Evolutionary conservation across 2,113 vertebrate genomes (phyloP), one percentile per base, ranked within the genome.

Genomic region (Tretioscincus oriximinensis): DNA sequence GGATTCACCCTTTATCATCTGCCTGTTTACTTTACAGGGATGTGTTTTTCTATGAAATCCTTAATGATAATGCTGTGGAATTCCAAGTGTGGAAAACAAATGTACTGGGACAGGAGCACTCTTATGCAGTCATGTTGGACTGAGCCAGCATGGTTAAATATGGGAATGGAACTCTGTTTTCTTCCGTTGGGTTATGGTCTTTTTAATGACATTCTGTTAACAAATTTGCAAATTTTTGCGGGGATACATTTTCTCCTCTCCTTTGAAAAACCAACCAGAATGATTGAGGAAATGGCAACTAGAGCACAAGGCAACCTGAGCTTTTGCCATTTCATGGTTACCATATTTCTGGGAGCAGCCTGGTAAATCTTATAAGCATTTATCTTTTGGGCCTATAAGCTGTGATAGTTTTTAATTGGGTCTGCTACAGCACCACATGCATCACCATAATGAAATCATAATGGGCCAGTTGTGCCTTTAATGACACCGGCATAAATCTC

Each of bases 381-480:
- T 35, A 51, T 74, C 77, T 77, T 54, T 65, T 2, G 31, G 54
- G 35, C 7, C 28, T 64, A 16, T 2, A 60, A 69, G 54, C 16
- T 78, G 51, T 64, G 47, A 41, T 1, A 5, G 1, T 60, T 11
- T 5, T 29, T 60, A 76, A 20, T 14, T 76, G 78, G 77, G 84
- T 63, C 35, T 76, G 31, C 79, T 76, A 20, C 0, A 68, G 28
- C 9, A 86, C 60, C 6, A 81, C 76, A 76, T 74, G 64, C 31
- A 47, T 29, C 75, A 72, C 68, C 51, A 73, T 72, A 83, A 83
- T 83, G 74, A 83, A 72, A 83, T 71, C 68, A 76, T 45, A 73
- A 24, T 49, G 77, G 41, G 18, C n/a, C 61, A 45, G 31, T 71
- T 11, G 11, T 14, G 7, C 77, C 60, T 75, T 80, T 69, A 71